Evolutionary conservation across 2,797 vertebrate species (phyloP).

Genomic region (Rhabdophis nuchalis): DNA sequence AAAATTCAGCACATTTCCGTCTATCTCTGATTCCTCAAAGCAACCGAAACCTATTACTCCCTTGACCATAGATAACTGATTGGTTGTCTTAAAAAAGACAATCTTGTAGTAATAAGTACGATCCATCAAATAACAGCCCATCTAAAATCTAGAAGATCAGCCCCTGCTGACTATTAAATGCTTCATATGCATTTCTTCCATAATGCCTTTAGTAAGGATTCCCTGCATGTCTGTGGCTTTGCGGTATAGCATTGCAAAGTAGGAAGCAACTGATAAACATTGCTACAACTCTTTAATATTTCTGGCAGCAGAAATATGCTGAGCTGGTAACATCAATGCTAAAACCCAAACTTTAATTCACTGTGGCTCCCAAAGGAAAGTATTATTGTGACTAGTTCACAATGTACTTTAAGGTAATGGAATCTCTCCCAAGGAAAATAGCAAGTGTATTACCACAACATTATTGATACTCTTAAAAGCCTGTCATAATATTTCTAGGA

Average conservation of each 20-base stretch:
- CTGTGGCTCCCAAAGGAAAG: conserved; percentile 48
- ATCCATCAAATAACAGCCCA: conserved; percentile 55
- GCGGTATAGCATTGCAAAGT: conserved; percentile 36
- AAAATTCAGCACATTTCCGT: conserved; percentile 45
- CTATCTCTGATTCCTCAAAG: conserved; percentile 42
- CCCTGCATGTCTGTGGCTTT: conserved; percentile 31
- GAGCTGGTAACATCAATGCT: conserved; percentile 49
- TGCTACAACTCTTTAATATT: conserved; percentile 42
- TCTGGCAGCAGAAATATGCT: conserved; percentile 56
- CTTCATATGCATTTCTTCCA: conserved; percentile 42
- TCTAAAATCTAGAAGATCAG: conserved; percentile 49
- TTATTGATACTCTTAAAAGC: conserved; percentile 48
- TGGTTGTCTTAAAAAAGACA: conserved; percentile 57
- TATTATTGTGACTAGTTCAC: conserved; percentile 52
- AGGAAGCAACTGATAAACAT: conserved; percentile 41
- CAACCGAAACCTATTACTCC: conserved; percentile 52
- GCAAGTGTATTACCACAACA: conserved; percentile 46
- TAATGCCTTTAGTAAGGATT: conserved; percentile 46
- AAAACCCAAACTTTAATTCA: conserved; percentile 60
- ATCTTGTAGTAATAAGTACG: conserved; percentile 42
- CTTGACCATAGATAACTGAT: conserved; percentile 39
- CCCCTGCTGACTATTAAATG: conserved; percentile 33
- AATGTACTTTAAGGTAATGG: conserved; percentile 50
- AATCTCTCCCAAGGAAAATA: conserved; percentile 56
- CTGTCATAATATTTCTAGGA: conserved; percentile 47